phyloP scores from a whole-genome alignment of 2,113 vertebrate genomes.

The Dicerorhinus sumatrensis region DNA sequence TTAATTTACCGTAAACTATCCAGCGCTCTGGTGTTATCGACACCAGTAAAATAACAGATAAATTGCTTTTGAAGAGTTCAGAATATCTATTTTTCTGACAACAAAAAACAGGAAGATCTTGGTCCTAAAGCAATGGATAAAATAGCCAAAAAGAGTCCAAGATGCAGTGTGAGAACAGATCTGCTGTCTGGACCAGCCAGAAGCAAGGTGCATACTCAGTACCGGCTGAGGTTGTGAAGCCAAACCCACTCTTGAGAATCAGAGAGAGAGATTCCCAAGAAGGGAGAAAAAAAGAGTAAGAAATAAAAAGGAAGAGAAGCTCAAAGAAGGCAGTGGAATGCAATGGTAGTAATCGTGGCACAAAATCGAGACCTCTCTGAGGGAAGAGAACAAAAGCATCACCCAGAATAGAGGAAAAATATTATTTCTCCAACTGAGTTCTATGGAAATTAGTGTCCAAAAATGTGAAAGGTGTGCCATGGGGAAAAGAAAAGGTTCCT shows the following conservation, averaged over 20 bases:
- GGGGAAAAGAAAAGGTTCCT: not conserved
- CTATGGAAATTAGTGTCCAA: not conserved
- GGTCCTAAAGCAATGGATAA: constrained; percentile 4
- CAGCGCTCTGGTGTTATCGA: not conserved
- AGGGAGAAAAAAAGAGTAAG: not conserved
- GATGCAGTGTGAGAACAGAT: not conserved
- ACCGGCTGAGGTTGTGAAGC: not conserved
- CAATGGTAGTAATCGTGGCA: not conserved
- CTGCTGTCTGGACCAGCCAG: not conserved
- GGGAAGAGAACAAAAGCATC: not conserved
- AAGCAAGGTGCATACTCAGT: not conserved
- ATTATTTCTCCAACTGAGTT: not conserved
- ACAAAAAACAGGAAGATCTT: not conserved
- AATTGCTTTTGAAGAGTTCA: constrained; percentile 4
- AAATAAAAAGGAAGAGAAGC: not conserved
- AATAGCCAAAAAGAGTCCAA: not conserved
- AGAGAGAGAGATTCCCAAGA: not conserved
- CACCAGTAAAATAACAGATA: not conserved
- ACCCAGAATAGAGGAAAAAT: not conserved
- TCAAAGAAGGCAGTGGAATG: not conserved
- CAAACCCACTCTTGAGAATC: not conserved
- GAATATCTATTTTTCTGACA: not conserved
- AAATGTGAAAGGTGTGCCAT: not conserved
- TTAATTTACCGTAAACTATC: not conserved
- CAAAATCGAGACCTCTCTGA: not conserved